Evolutionary conservation across 2,888 invertebrate genomes (phyloP).

Genomic region (Ichneumon xanthorius): DNA sequence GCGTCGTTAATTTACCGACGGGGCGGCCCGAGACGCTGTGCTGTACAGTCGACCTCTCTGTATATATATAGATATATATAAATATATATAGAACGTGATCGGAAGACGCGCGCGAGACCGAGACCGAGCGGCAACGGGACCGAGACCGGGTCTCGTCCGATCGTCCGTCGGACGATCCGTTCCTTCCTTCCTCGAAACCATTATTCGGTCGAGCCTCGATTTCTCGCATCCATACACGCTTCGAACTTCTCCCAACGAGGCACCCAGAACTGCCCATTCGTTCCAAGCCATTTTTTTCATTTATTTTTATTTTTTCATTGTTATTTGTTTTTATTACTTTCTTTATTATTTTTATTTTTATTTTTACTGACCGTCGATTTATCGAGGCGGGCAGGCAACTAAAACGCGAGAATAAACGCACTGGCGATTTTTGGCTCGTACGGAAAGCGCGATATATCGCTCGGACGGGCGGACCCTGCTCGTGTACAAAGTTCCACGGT

Average conservation of each 20-base stretch:
- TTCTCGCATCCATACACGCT: constrained; percentile 28
- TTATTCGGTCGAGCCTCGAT: constrained; percentile 64
- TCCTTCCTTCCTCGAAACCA: constrained; percentile 65
- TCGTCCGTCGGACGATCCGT: constrained; percentile 35
- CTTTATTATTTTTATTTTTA: constrained; percentile 5
- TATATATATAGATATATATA: constrained; percentile 31
- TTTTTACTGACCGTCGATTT: constrained; percentile 55
- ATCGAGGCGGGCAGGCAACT: not conserved
- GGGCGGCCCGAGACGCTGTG: not conserved
- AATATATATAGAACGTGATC: constrained; percentile 25
- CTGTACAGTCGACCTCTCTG: constrained; percentile 9
- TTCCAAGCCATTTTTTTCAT: constrained; percentile 20
- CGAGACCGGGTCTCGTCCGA: constrained; percentile 44
- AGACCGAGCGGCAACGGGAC: constrained; percentile 53
- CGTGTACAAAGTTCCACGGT: constrained; percentile 39
- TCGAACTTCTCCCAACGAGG: constrained; percentile 31
- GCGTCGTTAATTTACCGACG: constrained; percentile 65
- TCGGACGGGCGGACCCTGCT: not conserved
- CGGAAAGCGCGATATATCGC: not conserved
- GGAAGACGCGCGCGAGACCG: constrained; percentile 21
- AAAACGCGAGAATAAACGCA: not conserved
- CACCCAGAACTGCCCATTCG: constrained; percentile 38
- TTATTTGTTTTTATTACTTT: not conserved
- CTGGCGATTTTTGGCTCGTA: not conserved
- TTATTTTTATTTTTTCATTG: constrained; percentile 19